phyloP scores from a whole-genome alignment of 2,113 vertebrate species.

The Anguilla rostrata region DNA sequence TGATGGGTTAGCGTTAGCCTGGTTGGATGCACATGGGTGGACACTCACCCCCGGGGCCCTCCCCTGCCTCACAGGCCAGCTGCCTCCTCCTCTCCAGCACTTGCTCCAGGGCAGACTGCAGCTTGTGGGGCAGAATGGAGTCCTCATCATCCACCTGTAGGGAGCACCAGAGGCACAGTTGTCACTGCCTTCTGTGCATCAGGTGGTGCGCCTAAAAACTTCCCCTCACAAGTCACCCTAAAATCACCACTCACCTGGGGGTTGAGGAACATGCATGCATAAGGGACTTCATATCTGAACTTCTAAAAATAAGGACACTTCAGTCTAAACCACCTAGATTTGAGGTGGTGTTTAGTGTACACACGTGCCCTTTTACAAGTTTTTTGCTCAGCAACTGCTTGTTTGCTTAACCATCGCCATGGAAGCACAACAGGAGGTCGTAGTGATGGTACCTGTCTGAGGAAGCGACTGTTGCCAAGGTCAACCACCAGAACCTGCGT shows the following conservation, averaged over 20 bases:
- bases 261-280: no score
- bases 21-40: no score
- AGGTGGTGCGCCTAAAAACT: no score
- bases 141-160: slow-evolving; percentile 92
- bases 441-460: slow-evolving; percentile 79
- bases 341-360: neutral
- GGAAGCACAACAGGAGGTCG: neutral
- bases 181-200: no score
- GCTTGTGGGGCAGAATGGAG: slow-evolving; percentile 91
- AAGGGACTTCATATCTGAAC: no score
- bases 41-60: slow-evolving; percentile 66
- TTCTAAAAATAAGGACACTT: no score
- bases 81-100: slow-evolving; percentile 89
- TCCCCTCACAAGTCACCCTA: no score
- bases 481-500: slow-evolving; percentile 90
- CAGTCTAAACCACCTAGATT: no score
- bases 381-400: no score
- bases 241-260: no score
- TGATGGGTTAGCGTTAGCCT: no score
- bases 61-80: slow-evolving; percentile 79
- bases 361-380: neutral
- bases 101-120: slow-evolving; percentile 87
- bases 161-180: neutral
- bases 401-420: neutral
- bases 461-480: slow-evolving; percentile 89